Evolutionary conservation across 2,797 vertebrate genomes (phyloP), one percentile per base, ranked within the genome.

Genomic region (Antennarius maculatus): DNA sequence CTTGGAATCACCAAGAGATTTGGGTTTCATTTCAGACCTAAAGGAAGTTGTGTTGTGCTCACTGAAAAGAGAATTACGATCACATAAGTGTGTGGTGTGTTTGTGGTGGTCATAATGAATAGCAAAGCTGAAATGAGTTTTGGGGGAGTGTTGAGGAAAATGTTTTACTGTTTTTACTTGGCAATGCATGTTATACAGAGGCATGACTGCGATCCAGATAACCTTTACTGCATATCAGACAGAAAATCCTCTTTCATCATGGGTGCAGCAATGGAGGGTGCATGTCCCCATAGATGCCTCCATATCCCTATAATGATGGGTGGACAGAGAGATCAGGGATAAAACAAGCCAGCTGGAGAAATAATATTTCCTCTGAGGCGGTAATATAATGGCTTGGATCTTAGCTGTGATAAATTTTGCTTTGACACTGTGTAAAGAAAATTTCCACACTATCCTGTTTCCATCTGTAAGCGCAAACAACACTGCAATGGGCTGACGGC

Each of bases 381-480:
- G 83, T 88, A 89, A 87, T 89, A 88, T 88, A 92, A 92, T 88
- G 86, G 87, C 77, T 67, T 16, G 80, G 87, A 92, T 92, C 83
- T 83, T 39, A 71, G 80, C 80, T 18, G 67, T 82, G 87, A 93
- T 90, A 90, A 80, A 92, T 92, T 93, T 84, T 73, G 71, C 80
- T 83, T 80, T 84, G 85, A 87, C 80, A 73, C 60, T 60, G 79
- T 76, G 76, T 76, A 88, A 89, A 89, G 87, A 88, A 88, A 82
- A 88, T 88, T 74, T 88, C 81, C 80, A 82, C 84, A 68, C 84
- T 86, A 88, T 91, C 87, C 84, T 71, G 74, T 79, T 88, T 90
- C 88, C 84, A 92, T 93, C 86, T 88, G 82, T 84, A 84, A 90
- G 80, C 43, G 69, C 86, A 91, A 91, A 92, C 90, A 92, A 87